phyloP scores from a whole-genome alignment of 2,888 invertebrate genomes.

The Tachina lurida region DNA sequence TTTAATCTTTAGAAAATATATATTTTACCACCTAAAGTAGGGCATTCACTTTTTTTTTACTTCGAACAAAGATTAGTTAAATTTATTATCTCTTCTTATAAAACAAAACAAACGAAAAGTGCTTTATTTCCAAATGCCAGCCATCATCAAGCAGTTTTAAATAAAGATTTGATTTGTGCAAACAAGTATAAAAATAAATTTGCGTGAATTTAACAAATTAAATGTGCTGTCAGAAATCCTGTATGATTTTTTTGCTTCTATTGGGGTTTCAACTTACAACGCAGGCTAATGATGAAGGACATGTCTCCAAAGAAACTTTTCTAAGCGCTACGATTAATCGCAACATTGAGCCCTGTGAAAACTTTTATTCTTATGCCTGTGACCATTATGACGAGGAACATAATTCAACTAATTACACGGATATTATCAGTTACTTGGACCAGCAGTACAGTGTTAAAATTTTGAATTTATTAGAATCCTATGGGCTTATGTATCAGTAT shows the following conservation, averaged over 20 bases:
- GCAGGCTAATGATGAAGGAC: background rate
- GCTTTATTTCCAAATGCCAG: background rate
- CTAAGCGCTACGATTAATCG: slow-evolving; percentile 73
- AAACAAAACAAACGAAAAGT: background rate
- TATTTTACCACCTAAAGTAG: background rate
- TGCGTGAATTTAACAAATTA: background rate
- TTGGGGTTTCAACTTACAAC: background rate
- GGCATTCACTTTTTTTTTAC: background rate
- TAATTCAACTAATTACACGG: slow-evolving; percentile 67
- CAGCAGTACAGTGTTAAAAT: slow-evolving; percentile 75
- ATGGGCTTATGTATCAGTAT: background rate
- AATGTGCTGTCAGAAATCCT: background rate
- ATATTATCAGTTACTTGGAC: slow-evolving; percentile 76
- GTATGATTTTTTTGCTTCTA: background rate
- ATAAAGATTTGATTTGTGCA: background rate
- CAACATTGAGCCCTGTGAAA: slow-evolving; percentile 73
- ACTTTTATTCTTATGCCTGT: slow-evolving; percentile 78
- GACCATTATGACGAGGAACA: slow-evolving; percentile 76
- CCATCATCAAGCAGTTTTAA: background rate
- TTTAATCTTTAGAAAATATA: background rate
- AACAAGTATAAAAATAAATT: background rate
- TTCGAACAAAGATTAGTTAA: background rate
- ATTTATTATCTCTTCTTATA: background rate
- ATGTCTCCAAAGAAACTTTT: too few species aligned
- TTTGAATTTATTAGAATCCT: slow-evolving; percentile 61